These are phyloP conservation scores for Acrobasis suavella DNA, from an alignment of 2,888 invertebrate species.

Conservation along the genomic window DNA sequence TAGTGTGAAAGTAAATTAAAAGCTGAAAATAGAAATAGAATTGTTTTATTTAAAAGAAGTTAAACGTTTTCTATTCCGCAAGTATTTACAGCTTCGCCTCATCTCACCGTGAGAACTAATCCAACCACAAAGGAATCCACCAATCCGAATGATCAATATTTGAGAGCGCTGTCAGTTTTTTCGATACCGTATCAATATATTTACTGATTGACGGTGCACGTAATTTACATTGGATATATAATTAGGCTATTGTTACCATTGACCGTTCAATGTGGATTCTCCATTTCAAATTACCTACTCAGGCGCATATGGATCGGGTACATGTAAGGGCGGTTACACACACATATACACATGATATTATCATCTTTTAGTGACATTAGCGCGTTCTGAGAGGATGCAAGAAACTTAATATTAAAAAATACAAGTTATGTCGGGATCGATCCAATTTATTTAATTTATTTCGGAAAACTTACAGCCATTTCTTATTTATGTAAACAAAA, in stretches of 20 bases:
- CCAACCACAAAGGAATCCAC: constrained; percentile 4
- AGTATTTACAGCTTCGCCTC: neutral
- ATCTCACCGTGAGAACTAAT: constrained; percentile 8
- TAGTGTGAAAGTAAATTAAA: no score
- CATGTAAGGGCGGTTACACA: constrained; percentile 1
- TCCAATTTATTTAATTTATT: neutral
- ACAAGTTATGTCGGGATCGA: no score
- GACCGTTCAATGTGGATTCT: constrained; percentile 52
- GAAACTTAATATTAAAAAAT: no score
- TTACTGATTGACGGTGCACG: constrained; percentile 59
- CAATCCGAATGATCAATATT: constrained; percentile 21
- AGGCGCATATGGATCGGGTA: constrained; percentile 23
- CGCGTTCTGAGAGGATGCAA: no score
- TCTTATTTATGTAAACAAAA: neutral
- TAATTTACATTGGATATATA: constrained; percentile 63
- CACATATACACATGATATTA: neutral
- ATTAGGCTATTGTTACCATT: constrained; percentile 70
- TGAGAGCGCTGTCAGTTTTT: constrained; percentile 19
- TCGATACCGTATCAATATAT: constrained; percentile 27
- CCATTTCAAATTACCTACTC: constrained; percentile 48
- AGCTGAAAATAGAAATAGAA: no score
- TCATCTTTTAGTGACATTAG: no score
- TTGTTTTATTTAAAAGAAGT: no score
- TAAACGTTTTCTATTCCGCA: neutral
- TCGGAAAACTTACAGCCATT: neutral